Base-by-base conservation (phyloP, 92 coral and sea anemone genomes). In the Siderastrea siderea region DNA sequence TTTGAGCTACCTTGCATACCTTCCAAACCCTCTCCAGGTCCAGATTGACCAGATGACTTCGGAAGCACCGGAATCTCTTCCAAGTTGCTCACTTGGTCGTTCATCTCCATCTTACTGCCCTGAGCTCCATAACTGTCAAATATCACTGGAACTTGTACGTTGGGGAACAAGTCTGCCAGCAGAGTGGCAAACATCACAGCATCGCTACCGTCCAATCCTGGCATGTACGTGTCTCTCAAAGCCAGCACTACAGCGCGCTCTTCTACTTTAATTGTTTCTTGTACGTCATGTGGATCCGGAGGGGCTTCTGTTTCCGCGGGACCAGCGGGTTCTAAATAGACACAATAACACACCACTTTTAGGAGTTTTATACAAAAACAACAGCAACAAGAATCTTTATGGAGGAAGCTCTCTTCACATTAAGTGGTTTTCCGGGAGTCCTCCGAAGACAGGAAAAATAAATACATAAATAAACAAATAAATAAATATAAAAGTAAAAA, bases 181-280 rank as follows among this genome's bases (percentile, higher is more conserved):
- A 97, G 83, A 1, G 98, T 91, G 70, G 98, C 98, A 58, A 97
- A 97, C 95, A 97, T 97, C 58, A 94, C 95, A 19, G 98, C 98
- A 74, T 97, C 99, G 17, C 94, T 91, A 48, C 90, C 88, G 47
- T 90, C 89, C 5, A 98, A 88, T 45, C 96, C 98, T 3, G 99
- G 99, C 78, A 98, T 90, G 92, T 88, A 95, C 5, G 96, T 89
- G 82, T 98, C 99, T 19, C 99, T 85, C 58, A 94, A 81, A 52
- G 98, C 96, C 58, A 96, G 85, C 7, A 98, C 98, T 2, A 98
- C 82, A 1, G 96, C 98, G 57, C 77, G 85, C 82, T 98, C 96
- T 79, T 98, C 99, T 7, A 94, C 80, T 73, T 80, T 90, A 9
- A 84, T 92, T 48, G 73, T 74, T 48, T 80, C 83, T 71, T 76